These are phyloP conservation scores for Galerucella calmariensis DNA, from an alignment of 2,888 invertebrate species.

Conservation along the genomic window DNA sequence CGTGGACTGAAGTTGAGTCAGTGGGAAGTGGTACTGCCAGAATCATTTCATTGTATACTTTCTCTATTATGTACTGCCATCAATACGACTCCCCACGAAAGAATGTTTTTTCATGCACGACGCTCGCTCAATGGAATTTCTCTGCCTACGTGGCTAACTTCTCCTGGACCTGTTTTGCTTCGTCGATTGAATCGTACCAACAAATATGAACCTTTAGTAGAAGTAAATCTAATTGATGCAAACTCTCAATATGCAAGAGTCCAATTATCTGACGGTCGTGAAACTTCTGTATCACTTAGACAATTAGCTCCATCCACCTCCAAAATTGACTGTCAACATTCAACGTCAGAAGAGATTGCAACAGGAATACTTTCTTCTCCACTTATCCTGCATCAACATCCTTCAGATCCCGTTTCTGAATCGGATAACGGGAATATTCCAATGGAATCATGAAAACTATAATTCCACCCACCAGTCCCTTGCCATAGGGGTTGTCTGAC, in stretches of 20 bases:
- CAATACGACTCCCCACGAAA: too few relatives aligned
- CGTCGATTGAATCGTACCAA: slow-evolving; percentile 4
- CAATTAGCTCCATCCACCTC: neutral
- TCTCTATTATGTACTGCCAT: neutral
- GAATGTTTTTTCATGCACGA: neutral
- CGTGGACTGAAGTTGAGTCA: too few relatives aligned
- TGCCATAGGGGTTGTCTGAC: too few relatives aligned
- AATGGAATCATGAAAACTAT: too few relatives aligned
- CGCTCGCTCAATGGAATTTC: neutral
- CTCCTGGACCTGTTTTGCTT: neutral
- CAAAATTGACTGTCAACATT: neutral
- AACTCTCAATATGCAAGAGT: slow-evolving; percentile 19
- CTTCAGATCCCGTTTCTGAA: too few relatives aligned
- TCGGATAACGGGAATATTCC: too few relatives aligned
- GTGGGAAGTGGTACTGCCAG: too few relatives aligned
- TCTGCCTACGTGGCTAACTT: neutral
- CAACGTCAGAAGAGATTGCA: neutral
- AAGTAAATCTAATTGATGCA: slow-evolving; percentile 16
- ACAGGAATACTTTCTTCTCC: too few relatives aligned
- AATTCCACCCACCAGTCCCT: too few relatives aligned
- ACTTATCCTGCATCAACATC: too few relatives aligned
- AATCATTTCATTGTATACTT: neutral
- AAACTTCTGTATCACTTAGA: slow-evolving; percentile 6
- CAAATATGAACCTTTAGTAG: slow-evolving; percentile 10
- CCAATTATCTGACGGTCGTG: neutral